Evolutionary conservation across 2,888 invertebrate species (phyloP), one percentile per base, ranked within the genome.

Genomic region (Polydrusus pterygomalis): DNA sequence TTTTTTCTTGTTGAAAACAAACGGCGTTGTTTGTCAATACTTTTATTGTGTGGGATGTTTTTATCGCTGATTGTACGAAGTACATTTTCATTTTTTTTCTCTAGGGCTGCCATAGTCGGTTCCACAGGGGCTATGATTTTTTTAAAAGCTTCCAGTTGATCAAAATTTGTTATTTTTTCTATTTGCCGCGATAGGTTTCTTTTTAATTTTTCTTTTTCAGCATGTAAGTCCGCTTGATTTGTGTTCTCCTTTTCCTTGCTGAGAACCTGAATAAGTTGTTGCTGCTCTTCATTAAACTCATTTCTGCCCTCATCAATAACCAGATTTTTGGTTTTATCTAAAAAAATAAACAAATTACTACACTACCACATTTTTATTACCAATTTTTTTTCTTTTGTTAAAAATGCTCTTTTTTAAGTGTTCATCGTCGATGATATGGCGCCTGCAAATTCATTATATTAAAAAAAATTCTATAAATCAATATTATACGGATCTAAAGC

Each of bases 21-120:
- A 40, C 11, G 2, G 40, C 40, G 40, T 40, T 40, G 40, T 40
- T 40, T 40, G 40, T 9, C 40, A 40, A 40, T 40, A 40, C 40
- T 40, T 40, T 40, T 40, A 40, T 40, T 40, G 40, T 40, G 40
- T 40, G 40, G 40, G 40, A 40, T 40, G 40, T 40, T 40, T 40
- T 40, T 40, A 40, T 40, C 11, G 40, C 40, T 40, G 40, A 8
- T 2, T 40, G 40, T 40, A 40, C 10, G 11, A 40, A 40, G 40
- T 40, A 40, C 40, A 40, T 40, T 9, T 40, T 40, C 40, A 40
- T 40, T 40, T 40, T 11, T 40, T 40, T 40, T 40, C 40, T 40
- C 40, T 40, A 40, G 40, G 40, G 40, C 40, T 40, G 40, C 40
- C 40, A 40, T 40, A 9, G 40, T 40, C 40, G 40, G 40, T 40